Evolutionary conservation across 1,140 invertebrate genomes (phyloP).

Genomic region (Chironomus striatipennis): DNA sequence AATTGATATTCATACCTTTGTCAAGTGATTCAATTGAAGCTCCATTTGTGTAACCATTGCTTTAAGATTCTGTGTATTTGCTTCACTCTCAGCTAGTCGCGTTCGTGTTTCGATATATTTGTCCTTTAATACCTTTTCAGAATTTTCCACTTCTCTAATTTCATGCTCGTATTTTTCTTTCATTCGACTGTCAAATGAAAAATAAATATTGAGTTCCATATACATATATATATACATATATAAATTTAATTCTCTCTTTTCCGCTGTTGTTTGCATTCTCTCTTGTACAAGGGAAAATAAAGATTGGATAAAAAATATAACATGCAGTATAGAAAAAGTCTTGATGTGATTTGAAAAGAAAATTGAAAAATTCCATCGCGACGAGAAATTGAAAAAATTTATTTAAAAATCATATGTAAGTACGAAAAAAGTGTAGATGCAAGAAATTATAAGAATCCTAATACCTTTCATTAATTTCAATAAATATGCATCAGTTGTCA

Average conservation of each 20-base stretch:
- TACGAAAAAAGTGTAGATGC: too few relatives aligned
- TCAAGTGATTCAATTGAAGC: conserved; percentile 44
- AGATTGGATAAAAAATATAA: not conserved
- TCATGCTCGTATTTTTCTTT: conserved; percentile 67
- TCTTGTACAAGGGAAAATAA: too few relatives aligned
- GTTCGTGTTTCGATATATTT: conserved; percentile 47
- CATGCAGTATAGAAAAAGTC: conserved; percentile 18
- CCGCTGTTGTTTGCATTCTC: too few relatives aligned
- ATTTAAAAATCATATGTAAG: not conserved
- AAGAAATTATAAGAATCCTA: too few relatives aligned
- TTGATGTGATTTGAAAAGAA: not conserved
- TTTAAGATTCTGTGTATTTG: conserved; percentile 45
- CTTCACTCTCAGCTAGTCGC: conserved; percentile 47
- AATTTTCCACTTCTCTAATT: conserved; percentile 51
- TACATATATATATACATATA: not conserved
- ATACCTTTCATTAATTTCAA: too few relatives aligned
- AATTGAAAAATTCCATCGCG: conserved; percentile 25
- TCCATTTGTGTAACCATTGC: conserved; percentile 43
- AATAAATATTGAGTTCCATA: conserved; percentile 23
- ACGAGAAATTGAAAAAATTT: conserved; percentile 21
- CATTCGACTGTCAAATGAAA: conserved; percentile 46
- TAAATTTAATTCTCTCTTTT: not conserved
- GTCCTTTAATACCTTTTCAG: conserved; percentile 43
- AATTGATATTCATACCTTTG: conserved; percentile 40
- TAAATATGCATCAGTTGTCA: too few relatives aligned